Evolutionary conservation across 2,113 vertebrate genomes (phyloP), one percentile per base, ranked within the genome.

Genomic region (Pyxicephalus adspersus): DNA sequence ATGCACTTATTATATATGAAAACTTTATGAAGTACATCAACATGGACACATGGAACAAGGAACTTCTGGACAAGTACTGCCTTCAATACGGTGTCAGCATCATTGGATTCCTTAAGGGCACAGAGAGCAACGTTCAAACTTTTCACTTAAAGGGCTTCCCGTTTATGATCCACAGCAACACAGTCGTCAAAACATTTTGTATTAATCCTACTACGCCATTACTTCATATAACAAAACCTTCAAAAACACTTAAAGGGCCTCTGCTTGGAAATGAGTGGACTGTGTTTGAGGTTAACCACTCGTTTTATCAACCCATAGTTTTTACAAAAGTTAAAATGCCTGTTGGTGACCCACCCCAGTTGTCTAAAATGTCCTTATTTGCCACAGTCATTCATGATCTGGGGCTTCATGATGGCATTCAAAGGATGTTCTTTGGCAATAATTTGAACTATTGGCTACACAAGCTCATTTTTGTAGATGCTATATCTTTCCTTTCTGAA

Each of bases 401-500:
- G 86, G 93, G 93, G 8, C 89, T 93, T 75, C 89, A 91, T 0
- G 92, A 94, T 85, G 91, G 93, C 58, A 91, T 94, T 86, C 92
- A 93, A 31, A 84, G 93, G 84, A 90, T 94, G 60, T 89, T 94
- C 76, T 94, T 93, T 13, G 85, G 93, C 84, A 92, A 89, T 88
- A 93, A 90, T 83, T 88, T 94, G 86, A 93, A 91, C 85, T 94
- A 94, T 83, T 94, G 93, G 93, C 86, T 94, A 23, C 92, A 94
- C 86, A 94, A 92, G 80, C 92, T 94, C 68, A 91, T 94, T 87
- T 94, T 94, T 84, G 85, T 94, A 74, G 93, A 94, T 66, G 92
- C 91, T 58, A 83, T 94, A 82, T 91, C 91, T 85, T 94, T 93
- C 85, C 86, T 94, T 26, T 89, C 93, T 23, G 90, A 91, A 77